Conservation (phyloP, 2,797 vertebrate genomes). For the Lemur catta region DNA sequence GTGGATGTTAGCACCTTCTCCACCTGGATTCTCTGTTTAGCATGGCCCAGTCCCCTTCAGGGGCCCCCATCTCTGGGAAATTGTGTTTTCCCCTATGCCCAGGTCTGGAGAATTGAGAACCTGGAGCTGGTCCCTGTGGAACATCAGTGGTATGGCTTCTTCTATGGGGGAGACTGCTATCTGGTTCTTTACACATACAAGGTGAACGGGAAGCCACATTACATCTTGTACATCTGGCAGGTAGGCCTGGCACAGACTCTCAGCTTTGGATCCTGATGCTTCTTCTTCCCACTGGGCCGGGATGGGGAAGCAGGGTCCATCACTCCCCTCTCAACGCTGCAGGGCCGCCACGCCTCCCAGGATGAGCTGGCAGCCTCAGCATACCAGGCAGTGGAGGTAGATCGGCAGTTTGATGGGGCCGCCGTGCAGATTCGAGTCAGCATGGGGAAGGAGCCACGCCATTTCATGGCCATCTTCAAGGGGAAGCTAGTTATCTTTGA, state of each 20-base stretch:
- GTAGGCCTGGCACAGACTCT: constrained; percentile 77
- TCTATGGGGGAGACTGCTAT: constrained; percentile 95
- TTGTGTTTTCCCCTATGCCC: not conserved
- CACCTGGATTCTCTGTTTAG: not conserved
- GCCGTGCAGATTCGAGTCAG: constrained; percentile 91
- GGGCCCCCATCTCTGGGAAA: not conserved
- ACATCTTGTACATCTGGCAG: constrained; percentile 94
- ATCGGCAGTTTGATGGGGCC: constrained; percentile 86
- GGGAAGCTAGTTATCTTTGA: constrained; percentile 93
- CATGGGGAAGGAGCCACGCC: constrained; percentile 93
- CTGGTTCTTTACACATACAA: constrained; percentile 92
- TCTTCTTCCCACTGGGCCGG: not conserved
- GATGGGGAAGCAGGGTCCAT: too few species aligned
- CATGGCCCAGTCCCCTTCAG: not conserved
- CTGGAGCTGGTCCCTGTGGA: constrained; percentile 90
- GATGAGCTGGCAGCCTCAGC: constrained; percentile 92
- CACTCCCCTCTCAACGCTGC: not conserved
- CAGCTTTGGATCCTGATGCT: not conserved
- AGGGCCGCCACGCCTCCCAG: constrained; percentile 90
- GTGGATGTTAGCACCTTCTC: not conserved
- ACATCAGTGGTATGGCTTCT: constrained; percentile 85
- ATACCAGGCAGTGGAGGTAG: constrained; percentile 88
- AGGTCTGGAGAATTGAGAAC: constrained; percentile 94
- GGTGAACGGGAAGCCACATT: constrained; percentile 83
- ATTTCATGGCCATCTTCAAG: constrained; percentile 94